Percentiles rank a stretch among this genome's conserved stretches.
Evolutionary conservation across 2,888 invertebrate species (phyloP).

Genomic region (Drosophila nigricruria): DNA sequence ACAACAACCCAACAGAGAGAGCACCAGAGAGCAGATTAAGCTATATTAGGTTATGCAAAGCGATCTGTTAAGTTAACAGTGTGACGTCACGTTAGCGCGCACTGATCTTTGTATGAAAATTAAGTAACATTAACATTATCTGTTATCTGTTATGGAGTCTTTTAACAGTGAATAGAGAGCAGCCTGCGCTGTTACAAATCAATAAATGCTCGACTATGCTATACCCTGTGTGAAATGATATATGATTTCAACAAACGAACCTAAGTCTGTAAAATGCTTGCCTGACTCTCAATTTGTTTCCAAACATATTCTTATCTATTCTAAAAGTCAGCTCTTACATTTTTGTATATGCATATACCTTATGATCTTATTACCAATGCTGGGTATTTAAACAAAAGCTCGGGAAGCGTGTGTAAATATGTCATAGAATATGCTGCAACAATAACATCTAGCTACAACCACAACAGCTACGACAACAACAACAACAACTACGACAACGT

Average conservation of each 20-base stretch:
- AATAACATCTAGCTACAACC: conserved; percentile 38
- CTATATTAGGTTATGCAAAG: too few species aligned
- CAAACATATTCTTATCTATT: background rate
- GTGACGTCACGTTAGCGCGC: too few species aligned
- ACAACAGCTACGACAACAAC: conserved; percentile 22
- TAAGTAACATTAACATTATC: too few species aligned
- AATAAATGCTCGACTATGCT: background rate
- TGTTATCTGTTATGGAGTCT: too few species aligned
- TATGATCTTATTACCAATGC: background rate
- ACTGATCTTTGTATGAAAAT: too few species aligned
- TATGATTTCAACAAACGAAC: background rate
- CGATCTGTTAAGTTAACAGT: too few species aligned
- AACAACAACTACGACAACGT: conserved; percentile 35
- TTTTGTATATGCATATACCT: background rate
- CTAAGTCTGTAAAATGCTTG: background rate
- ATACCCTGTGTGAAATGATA: conserved; percentile 21
- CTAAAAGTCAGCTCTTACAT: too few species aligned
- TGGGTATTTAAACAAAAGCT: conserved; percentile 8
- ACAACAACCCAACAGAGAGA: conserved; percentile 59
- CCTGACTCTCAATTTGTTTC: background rate
- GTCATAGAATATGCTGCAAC: conserved; percentile 38
- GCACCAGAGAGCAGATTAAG: too few species aligned
- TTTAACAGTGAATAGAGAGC: too few species aligned
- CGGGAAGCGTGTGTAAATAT: conserved; percentile 28
- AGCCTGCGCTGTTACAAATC: background rate